Percentiles rank a stretch among this genome's conserved stretches.
Evolutionary conservation across 2,888 invertebrate species (phyloP).

Genomic region (Ditula angustiorana): DNA sequence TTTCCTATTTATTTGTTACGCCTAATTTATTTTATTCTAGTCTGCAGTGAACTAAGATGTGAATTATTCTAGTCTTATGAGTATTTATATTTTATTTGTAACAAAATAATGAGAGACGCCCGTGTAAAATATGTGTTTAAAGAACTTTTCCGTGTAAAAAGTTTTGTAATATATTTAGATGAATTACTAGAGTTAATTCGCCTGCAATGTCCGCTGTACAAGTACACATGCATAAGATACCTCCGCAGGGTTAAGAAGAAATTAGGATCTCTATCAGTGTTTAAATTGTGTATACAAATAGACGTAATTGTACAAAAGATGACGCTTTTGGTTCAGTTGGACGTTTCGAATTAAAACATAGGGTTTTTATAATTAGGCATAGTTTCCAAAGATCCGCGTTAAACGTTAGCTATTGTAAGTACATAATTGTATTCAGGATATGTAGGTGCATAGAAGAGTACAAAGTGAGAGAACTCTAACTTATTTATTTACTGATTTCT

Average conservation of each 20-base stretch:
- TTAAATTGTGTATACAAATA: slow-evolving; percentile 35
- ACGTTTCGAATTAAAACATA: slow-evolving; percentile 25
- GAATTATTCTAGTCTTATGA: slow-evolving; percentile 39
- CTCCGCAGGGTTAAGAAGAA: slow-evolving; percentile 15
- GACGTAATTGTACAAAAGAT: slow-evolving; percentile 29
- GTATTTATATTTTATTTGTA: slow-evolving; percentile 43
- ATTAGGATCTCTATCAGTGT: slow-evolving; percentile 13
- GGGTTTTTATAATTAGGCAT: slow-evolving; percentile 39
- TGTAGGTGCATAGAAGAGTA: slow-evolving; percentile 41
- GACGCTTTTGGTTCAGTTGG: slow-evolving; percentile 22
- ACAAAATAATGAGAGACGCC: slow-evolving; percentile 37
- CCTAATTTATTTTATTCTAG: slow-evolving; percentile 39
- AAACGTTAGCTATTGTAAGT: slow-evolving; percentile 40
- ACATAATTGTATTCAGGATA: slow-evolving; percentile 32
- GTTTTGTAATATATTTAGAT: slow-evolving; percentile 38
- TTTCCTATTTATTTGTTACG: slow-evolving; percentile 38
- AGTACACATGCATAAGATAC: not conserved
- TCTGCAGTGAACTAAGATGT: slow-evolving; percentile 32
- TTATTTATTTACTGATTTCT: slow-evolving; percentile 40
- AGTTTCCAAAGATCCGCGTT: slow-evolving; percentile 40
- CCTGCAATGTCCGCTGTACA: slow-evolving; percentile 22
- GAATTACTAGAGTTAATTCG: slow-evolving; percentile 34
- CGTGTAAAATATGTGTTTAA: slow-evolving; percentile 29
- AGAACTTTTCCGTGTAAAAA: slow-evolving; percentile 29
- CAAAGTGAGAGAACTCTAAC: slow-evolving; percentile 36